Base-by-base conservation (phyloP, 2,113 vertebrate genomes). In the Siniperca chuatsi region DNA sequence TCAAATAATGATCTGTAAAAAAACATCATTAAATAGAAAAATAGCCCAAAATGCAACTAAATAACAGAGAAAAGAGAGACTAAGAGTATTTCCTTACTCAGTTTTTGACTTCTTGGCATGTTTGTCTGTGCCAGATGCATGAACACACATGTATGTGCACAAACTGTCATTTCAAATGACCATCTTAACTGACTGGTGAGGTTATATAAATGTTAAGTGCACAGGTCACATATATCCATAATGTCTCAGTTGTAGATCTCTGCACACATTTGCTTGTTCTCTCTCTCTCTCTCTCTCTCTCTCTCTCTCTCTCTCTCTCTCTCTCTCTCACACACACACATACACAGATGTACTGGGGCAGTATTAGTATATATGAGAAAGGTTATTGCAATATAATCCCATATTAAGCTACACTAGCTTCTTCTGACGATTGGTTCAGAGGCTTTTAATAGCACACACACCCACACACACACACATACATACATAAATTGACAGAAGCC, bases 321-420 rank as follows among this genome's bases (percentile, higher is more conserved):
- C 29, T 2, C 29, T 29, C 25, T 25, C 25, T n/a, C 18, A 44
- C 8, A 50, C 33, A 37, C 8, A 16, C 11, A 60, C 15, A 77
- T 4, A 75, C 65, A 72, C 69, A 84, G 40, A 84, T 50, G 55
- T 62, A 81, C 57, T 81, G 62, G 48, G 48, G 25, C 70, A 82
- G 79, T 79, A 89, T 93, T 85, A 90, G 85, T 90, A 82, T 91
- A 78, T 87, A 78, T 83, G 73, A 91, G 84, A 90, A 82, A 90
- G 87, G 85, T 81, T 87, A 86, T 91, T 90, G 92, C 84, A 68
- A 66, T 88, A 89, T 94, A 94, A 93, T 93, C 92, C 90, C 82
- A 89, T 87, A 85, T 92, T 93, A 94, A 90, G 81, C 89, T 55
- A 90, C 60, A 70, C 74, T 78, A 55, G 85, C 78, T 83, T 83